Conservation (phyloP, 2,113 vertebrate species). For the Hydrochoerus hydrochaeris region DNA sequence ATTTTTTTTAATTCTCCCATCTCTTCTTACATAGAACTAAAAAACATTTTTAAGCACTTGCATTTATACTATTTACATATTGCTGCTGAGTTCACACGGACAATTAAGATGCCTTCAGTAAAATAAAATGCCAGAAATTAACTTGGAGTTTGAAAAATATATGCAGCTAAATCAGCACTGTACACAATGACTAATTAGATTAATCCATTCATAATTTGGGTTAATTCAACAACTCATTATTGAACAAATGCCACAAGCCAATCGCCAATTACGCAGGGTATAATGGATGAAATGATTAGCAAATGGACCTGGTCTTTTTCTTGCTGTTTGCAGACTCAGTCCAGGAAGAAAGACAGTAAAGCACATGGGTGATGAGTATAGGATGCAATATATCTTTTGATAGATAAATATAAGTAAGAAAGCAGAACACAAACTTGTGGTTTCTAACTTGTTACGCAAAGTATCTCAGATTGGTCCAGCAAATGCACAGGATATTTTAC, state of each 20-base stretch:
- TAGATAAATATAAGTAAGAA: not conserved
- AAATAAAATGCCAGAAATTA: slow-evolving; percentile 13
- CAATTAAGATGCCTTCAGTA: not conserved
- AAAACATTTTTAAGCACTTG: not conserved
- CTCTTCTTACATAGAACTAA: not conserved
- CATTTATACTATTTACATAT: not conserved
- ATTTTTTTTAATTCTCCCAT: not conserved
- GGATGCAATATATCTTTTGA: not conserved
- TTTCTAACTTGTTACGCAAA: not conserved
- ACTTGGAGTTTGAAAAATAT: not conserved
- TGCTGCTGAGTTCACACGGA: not conserved
- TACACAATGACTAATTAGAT: not conserved
- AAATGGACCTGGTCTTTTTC: not conserved
- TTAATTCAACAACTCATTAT: slow-evolving; percentile 33
- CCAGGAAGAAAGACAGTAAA: not conserved
- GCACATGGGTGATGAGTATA: not conserved
- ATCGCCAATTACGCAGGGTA: not conserved
- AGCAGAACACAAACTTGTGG: not conserved
- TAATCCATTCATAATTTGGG: not conserved
- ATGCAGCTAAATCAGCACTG: not conserved
- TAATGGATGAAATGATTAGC: not conserved
- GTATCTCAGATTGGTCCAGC: not conserved
- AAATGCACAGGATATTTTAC: not conserved
- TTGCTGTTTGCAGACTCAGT: not conserved
- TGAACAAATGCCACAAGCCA: not conserved